Evolutionary conservation across 2,113 vertebrate species (phyloP).

Genomic region (Hyperopisus bebe): DNA sequence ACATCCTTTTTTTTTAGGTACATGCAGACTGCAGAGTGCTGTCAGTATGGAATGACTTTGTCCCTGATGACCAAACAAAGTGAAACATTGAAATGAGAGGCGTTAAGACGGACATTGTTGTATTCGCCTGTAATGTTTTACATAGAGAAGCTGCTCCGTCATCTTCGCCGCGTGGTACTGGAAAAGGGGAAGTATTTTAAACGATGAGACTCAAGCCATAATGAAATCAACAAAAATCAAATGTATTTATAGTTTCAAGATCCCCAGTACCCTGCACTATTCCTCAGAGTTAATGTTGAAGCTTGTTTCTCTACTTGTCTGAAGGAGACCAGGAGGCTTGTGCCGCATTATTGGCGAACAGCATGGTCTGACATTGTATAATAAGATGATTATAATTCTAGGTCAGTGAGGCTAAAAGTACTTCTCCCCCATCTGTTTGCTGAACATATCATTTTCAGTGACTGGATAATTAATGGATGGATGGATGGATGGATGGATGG

Average conservation of each 20-base stretch:
- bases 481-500: background rate
- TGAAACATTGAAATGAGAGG: background rate
- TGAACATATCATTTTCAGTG: background rate
- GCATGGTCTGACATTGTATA: background rate
- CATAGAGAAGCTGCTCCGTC: background rate
- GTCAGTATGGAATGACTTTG: background rate
- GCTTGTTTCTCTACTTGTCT: background rate
- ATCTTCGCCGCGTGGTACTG: background rate
- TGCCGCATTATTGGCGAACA: background rate
- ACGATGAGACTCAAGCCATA: too few relatives aligned
- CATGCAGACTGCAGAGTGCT: background rate
- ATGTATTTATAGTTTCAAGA: background rate
- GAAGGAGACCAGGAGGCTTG: background rate
- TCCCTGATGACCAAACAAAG: background rate
- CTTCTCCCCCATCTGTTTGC: background rate
- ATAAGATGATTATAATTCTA: conserved; percentile 9
- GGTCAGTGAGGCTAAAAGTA: conserved; percentile 3
- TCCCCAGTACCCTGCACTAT: background rate
- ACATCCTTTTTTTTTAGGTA: background rate
- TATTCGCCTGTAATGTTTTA: background rate
- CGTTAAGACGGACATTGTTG: background rate
- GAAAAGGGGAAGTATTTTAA: background rate
- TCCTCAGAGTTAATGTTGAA: background rate
- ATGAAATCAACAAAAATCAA: background rate
- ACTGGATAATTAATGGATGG: background rate